Evolutionary conservation across 2,797 vertebrate species (phyloP).

Genomic region (Scolopax bukidnonensis): DNA sequence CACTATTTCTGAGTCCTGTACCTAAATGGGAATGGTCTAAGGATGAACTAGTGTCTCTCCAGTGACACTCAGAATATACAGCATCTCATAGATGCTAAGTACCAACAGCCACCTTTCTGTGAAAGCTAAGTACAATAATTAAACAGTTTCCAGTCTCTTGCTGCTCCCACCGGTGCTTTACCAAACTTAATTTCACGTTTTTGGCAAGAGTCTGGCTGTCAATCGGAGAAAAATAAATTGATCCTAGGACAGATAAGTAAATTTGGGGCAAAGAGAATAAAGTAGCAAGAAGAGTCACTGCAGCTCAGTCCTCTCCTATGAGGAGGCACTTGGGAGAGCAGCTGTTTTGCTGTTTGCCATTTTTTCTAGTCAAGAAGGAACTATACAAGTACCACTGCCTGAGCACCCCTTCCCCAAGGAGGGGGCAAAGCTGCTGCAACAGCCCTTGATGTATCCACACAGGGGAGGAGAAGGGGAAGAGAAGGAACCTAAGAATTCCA

Average conservation of each 20-base stretch:
- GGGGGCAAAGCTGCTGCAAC: background rate
- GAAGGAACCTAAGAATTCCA: background rate
- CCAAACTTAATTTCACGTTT: background rate
- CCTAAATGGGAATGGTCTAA: background rate
- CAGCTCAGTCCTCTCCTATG: accelerated
- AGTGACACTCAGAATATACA: background rate
- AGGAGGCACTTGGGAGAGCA: background rate
- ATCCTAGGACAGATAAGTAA: background rate
- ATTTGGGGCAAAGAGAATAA: background rate
- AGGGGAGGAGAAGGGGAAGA: background rate
- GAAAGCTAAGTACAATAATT: background rate
- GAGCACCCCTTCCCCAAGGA: background rate
- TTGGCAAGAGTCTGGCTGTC: background rate
- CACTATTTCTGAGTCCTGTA: background rate
- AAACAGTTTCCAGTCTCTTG: background rate
- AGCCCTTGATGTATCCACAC: background rate
- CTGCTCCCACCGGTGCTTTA: background rate
- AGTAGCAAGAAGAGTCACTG: background rate
- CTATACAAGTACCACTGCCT: accelerated
- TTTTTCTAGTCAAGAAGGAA: background rate
- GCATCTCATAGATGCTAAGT: background rate
- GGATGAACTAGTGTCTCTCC: background rate
- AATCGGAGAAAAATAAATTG: background rate
- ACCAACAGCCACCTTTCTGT: background rate
- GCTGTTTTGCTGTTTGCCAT: background rate